A percentile compares a stretch with the other conserved stretches of the same genome.
Evolutionary conservation across 1,140 invertebrate species (phyloP).

Genomic region (Euwallacea similis): DNA sequence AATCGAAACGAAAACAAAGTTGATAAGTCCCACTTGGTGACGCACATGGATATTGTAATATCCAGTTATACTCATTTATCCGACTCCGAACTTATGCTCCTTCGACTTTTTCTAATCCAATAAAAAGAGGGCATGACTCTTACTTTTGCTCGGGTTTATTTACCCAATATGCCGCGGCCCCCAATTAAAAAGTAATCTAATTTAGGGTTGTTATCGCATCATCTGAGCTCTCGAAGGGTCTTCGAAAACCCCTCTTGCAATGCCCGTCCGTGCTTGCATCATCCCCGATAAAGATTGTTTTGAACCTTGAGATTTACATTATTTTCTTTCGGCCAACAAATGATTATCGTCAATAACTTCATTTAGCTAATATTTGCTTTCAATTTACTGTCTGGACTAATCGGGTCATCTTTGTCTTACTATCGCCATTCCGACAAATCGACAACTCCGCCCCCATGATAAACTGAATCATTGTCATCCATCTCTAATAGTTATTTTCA

Average conservation of each 20-base stretch:
- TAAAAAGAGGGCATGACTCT: too few relatives aligned
- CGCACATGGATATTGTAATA: neutral
- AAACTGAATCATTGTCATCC: neutral
- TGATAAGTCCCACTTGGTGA: neutral
- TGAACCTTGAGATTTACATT: slow-evolving; percentile 10
- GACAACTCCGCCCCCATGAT: neutral
- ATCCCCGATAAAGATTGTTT: neutral
- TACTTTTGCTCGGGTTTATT: too few relatives aligned
- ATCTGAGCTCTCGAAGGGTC: too few relatives aligned
- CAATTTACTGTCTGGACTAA: neutral
- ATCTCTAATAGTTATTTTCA: neutral
- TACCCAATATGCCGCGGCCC: too few relatives aligned
- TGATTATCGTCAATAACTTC: neutral
- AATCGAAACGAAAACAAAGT: slow-evolving; percentile 1
- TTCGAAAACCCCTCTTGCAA: neutral
- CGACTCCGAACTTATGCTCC: neutral
- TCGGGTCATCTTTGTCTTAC: too few relatives aligned
- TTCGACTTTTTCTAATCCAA: neutral
- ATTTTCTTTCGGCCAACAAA: slow-evolving; percentile 5
- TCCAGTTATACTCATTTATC: neutral
- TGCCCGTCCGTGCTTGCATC: slow-evolving; percentile 6
- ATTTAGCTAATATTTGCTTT: neutral
- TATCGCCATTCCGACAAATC: neutral
- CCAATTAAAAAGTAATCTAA: too few relatives aligned
- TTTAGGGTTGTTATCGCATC: too few relatives aligned